Percentiles rank a stretch among this genome's conserved stretches.
These are phyloP conservation scores for Resseliella maxima DNA, from an alignment of 2,888 invertebrate genomes.

Conservation along the genomic window DNA sequence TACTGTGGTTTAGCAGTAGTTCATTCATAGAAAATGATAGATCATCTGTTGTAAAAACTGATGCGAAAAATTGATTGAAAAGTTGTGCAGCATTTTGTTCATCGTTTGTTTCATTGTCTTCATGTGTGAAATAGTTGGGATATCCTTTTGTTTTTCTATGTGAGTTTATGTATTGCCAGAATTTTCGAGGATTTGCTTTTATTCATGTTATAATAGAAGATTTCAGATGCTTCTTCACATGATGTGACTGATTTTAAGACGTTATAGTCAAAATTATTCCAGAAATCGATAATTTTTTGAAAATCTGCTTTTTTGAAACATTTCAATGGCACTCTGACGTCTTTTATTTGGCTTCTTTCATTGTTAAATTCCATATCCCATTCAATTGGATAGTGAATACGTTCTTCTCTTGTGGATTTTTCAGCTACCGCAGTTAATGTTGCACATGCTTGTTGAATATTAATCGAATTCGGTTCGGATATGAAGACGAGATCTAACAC, in stretches of 20 bases:
- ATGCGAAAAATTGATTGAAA: background rate
- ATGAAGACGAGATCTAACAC: background rate
- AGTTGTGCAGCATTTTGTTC: background rate
- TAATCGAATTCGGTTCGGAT: background rate
- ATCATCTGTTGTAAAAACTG: background rate
- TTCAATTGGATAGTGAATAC: background rate
- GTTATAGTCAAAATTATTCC: background rate
- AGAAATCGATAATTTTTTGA: background rate
- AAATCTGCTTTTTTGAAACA: background rate
- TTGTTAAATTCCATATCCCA: background rate
- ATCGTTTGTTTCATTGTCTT: background rate
- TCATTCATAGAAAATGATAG: background rate
- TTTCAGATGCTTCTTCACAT: background rate
- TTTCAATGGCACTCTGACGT: background rate
- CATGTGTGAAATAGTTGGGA: background rate
- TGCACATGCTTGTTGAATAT: background rate
- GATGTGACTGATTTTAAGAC: background rate
- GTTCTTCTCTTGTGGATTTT: background rate
- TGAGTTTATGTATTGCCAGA: background rate
- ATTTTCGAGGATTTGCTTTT: background rate
- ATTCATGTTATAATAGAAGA: background rate
- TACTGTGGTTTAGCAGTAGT: background rate
- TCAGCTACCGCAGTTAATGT: background rate
- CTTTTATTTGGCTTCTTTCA: too few relatives aligned
- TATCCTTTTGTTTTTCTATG: background rate